These are phyloP conservation scores for Papilio machaon DNA, from an alignment of 1,140 invertebrate genomes.

Conservation along the genomic window DNA sequence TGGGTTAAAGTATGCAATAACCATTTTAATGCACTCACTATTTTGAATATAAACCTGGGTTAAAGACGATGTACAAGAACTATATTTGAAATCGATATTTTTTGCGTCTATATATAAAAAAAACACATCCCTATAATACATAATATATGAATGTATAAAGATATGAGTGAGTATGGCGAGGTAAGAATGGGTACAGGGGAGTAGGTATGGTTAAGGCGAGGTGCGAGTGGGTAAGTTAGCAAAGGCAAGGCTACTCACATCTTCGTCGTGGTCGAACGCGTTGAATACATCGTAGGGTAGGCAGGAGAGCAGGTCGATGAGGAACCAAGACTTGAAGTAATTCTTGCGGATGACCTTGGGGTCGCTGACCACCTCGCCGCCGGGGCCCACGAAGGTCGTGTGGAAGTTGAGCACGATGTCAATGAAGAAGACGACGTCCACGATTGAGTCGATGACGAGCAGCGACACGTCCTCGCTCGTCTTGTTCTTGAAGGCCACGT, in stretches of 20 bases:
- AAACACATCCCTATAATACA: no score
- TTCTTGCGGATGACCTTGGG: slow-evolving; percentile 99
- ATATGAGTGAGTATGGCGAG: no score
- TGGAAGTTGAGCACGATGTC: slow-evolving; percentile 99
- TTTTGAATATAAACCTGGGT: not conserved
- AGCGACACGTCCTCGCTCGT: slow-evolving; percentile 99
- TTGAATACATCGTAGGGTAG: slow-evolving; percentile 99
- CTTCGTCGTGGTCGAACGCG: slow-evolving; percentile 99
- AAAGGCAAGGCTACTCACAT: slow-evolving; percentile 87
- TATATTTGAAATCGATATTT: no score
- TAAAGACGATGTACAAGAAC: no score
- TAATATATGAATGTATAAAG: no score
- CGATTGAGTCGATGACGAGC: slow-evolving; percentile 98
- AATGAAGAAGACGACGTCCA: slow-evolving; percentile 99
- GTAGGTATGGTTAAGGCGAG: not conserved
- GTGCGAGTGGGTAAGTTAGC: no score
- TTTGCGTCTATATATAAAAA: no score
- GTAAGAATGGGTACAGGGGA: no score
- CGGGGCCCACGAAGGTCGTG: slow-evolving; percentile 99
- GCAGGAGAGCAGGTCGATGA: slow-evolving; percentile 99
- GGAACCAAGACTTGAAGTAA: slow-evolving; percentile 99
- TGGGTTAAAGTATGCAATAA: not conserved
- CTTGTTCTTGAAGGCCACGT: slow-evolving; percentile 99
- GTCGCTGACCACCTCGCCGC: slow-evolving; percentile 98
- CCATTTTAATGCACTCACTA: not conserved